Conservation (phyloP, 2,797 vertebrate genomes). For the Onychomys arenicola region DNA sequence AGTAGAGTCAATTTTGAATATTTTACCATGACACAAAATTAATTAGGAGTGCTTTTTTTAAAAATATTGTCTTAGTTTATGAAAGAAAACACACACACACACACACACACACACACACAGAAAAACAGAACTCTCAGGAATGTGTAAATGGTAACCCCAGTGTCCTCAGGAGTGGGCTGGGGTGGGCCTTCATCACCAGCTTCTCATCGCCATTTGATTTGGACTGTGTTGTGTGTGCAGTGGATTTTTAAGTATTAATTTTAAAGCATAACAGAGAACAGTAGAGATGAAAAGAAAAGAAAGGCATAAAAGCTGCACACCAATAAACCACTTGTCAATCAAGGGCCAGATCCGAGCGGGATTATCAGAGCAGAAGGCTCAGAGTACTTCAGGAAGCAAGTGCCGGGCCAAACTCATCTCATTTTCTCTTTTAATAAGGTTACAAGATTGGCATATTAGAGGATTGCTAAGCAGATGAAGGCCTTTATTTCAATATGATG, state of each 20-base stretch:
- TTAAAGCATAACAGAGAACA: conserved; percentile 51
- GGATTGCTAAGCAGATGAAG: conserved; percentile 37
- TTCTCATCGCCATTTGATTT: conserved; percentile 18
- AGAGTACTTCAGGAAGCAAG: conserved; percentile 17
- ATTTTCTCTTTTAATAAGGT: conserved; percentile 67
- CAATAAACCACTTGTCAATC: conserved; percentile 69
- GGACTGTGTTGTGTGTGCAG: background rate
- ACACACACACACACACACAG: background rate
- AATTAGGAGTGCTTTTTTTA: background rate
- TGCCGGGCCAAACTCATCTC: conserved; percentile 16
- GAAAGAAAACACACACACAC: background rate
- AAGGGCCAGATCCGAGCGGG: background rate
- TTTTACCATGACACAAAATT: conserved; percentile 23
- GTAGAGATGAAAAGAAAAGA: conserved; percentile 26
- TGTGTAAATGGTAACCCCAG: background rate
- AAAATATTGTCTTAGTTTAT: background rate
- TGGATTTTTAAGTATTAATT: conserved; percentile 70
- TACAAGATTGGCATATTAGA: background rate
- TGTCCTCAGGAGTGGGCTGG: background rate
- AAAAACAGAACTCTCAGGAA: background rate
- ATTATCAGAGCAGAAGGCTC: conserved; percentile 60
- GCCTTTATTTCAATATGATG: conserved; percentile 36
- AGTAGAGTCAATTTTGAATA: background rate
- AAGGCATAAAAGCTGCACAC: background rate
- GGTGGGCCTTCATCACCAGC: background rate